Conservation (phyloP, 2,888 invertebrate genomes). For the Zygothrica quintamaculata region DNA sequence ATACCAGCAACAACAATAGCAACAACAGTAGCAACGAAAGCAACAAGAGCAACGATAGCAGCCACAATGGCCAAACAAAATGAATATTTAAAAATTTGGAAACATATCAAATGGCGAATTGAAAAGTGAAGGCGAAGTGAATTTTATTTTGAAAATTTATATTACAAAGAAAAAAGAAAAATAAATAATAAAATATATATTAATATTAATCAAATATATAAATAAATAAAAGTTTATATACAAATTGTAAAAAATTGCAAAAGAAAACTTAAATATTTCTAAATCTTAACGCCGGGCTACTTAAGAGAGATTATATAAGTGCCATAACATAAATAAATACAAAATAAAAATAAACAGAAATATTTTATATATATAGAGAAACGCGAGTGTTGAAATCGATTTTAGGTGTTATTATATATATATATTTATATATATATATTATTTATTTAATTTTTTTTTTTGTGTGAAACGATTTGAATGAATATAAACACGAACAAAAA, state of each 20-base stretch:
- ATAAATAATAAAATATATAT: slow-evolving; percentile 10
- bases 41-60: slow-evolving; percentile 13
- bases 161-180: slow-evolving; percentile 12
- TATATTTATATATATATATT: slow-evolving; percentile 25
- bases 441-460: not conserved
- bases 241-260: not conserved
- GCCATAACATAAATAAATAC: slow-evolving; percentile 46
- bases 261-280: slow-evolving; percentile 21
- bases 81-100: slow-evolving; percentile 88
- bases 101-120: slow-evolving; percentile 91
- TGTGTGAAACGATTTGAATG: no score
- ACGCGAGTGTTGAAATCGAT: slow-evolving; percentile 26
- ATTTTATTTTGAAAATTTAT: slow-evolving; percentile 24
- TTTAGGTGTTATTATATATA: no score
- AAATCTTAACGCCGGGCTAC: slow-evolving; percentile 19
- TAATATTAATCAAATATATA: slow-evolving; percentile 11
- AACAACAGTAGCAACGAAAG: slow-evolving; percentile 34
- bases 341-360: slow-evolving; percentile 17
- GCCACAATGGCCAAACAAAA: slow-evolving; percentile 76
- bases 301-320: slow-evolving; percentile 37
- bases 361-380: slow-evolving; percentile 11
- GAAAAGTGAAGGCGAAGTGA: slow-evolving; percentile 48
- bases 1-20: slow-evolving; percentile 26
- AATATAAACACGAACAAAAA: not conserved
- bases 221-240: slow-evolving; percentile 5